Percentiles rank a stretch among this genome's conserved stretches.
phyloP scores from a whole-genome alignment of 2,888 invertebrate genomes.

The Thyatira batis region DNA sequence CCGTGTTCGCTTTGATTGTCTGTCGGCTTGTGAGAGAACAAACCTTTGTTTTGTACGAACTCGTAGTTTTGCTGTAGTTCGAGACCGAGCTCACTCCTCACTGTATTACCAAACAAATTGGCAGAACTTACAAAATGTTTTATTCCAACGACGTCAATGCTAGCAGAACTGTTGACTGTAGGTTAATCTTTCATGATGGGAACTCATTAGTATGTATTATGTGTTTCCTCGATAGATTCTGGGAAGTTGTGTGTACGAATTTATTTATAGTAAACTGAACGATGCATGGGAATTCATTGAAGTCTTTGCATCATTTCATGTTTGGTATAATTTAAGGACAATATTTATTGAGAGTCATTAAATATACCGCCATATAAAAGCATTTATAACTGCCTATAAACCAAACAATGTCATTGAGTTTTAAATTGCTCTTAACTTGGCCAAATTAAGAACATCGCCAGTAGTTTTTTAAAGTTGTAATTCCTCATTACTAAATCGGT shows the following conservation, averaged over 20 bases:
- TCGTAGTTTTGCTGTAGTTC: constrained; percentile 40
- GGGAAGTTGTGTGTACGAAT: constrained; percentile 38
- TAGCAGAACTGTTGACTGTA: constrained; percentile 29
- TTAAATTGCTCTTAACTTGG: background rate
- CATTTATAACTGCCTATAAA: background rate
- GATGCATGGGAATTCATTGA: background rate
- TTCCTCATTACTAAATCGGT: background rate
- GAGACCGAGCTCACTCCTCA: constrained; percentile 21
- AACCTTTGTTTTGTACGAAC: constrained; percentile 49
- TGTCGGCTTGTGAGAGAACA: constrained; percentile 52
- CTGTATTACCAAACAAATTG: constrained; percentile 19
- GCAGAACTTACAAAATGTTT: constrained; percentile 15
- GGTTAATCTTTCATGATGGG: constrained; percentile 42
- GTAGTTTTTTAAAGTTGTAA: constrained; percentile 1
- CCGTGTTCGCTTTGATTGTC: constrained; percentile 71
- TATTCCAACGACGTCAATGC: constrained; percentile 19
- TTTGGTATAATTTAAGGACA: too few relatives aligned
- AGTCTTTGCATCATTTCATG: too few relatives aligned
- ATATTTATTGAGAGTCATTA: background rate
- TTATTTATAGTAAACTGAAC: constrained; percentile 32
- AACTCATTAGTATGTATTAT: constrained; percentile 46
- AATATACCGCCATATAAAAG: background rate
- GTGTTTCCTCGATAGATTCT: constrained; percentile 45
- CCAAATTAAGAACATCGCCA: background rate
- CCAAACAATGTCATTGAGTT: background rate